Conservation (phyloP, 2,113 vertebrate genomes). For the Lepisosteus osseus region DNA sequence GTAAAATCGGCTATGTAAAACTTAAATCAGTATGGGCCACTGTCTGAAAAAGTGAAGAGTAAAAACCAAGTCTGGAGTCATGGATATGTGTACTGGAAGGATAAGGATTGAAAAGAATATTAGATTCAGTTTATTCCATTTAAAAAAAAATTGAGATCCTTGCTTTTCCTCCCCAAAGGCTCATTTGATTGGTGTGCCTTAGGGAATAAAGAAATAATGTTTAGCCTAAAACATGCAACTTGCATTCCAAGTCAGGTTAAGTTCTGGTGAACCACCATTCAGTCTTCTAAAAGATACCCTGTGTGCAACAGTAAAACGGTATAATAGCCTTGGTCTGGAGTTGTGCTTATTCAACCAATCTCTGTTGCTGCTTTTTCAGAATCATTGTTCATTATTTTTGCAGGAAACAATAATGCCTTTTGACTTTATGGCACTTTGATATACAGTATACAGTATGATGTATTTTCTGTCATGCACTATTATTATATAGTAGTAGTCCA, state of each 20-base stretch:
- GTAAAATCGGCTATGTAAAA: no score
- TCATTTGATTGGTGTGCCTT: constrained; percentile 65
- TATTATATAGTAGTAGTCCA: background rate
- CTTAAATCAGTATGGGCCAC: no score
- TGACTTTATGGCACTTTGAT: constrained; percentile 73
- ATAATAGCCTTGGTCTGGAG: background rate
- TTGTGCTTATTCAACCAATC: constrained; percentile 51
- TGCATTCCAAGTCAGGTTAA: constrained; percentile 44
- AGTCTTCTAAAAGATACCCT: background rate
- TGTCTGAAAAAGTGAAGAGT: no score
- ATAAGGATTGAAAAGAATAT: background rate
- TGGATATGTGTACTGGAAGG: background rate
- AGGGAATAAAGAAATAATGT: constrained; percentile 66
- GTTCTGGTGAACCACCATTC: constrained; percentile 19
- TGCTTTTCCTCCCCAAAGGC: constrained; percentile 32
- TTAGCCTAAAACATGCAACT: constrained; percentile 69
- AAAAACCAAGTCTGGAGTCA: no score
- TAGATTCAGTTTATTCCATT: background rate
- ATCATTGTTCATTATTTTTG: constrained; percentile 62
- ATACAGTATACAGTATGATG: constrained; percentile 30
- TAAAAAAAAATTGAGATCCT: background rate
- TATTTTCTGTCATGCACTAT: background rate
- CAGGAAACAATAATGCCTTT: constrained; percentile 57
- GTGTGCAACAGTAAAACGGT: constrained; percentile 8
- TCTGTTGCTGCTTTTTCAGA: constrained; percentile 51